These are phyloP conservation scores for Synanthedon tipuliformis DNA, from an alignment of 2,888 invertebrate species.

Conservation along the genomic window DNA sequence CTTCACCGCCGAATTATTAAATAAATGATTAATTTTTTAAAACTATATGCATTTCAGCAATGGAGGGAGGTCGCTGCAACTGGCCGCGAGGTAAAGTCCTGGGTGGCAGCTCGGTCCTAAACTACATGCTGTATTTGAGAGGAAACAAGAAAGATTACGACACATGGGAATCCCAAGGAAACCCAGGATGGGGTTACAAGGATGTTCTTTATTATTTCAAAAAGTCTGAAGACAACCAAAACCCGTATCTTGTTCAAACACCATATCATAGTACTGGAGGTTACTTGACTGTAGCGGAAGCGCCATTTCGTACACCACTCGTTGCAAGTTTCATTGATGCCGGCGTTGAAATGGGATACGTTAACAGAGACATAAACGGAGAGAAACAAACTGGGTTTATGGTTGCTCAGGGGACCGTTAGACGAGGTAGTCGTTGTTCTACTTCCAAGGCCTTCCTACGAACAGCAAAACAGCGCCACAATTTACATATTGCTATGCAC, in stretches of 20 bases:
- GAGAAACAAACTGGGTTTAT: constrained; percentile 89
- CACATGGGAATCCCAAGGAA: constrained; percentile 87
- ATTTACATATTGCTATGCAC: constrained; percentile 86
- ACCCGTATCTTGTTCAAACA: constrained; percentile 83
- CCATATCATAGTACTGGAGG: constrained; percentile 85
- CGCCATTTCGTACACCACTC: constrained; percentile 87
- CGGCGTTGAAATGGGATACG: constrained; percentile 86
- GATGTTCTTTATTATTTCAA: constrained; percentile 87
- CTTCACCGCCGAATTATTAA: too few species aligned
- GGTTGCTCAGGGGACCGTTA: constrained; percentile 85
- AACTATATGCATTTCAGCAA: constrained; percentile 68
- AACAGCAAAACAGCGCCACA: constrained; percentile 82
- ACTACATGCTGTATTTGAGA: constrained; percentile 91
- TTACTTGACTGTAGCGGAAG: constrained; percentile 85
- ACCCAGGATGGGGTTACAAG: constrained; percentile 88
- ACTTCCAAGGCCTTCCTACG: constrained; percentile 89
- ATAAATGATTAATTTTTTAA: too few species aligned
- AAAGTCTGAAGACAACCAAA: constrained; percentile 91
- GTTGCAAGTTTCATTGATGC: constrained; percentile 85
- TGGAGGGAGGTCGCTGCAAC: constrained; percentile 86
- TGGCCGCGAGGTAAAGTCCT: constrained; percentile 94
- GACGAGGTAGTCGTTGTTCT: constrained; percentile 87
- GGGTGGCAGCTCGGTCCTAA: constrained; percentile 89
- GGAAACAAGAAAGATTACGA: constrained; percentile 93
- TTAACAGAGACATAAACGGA: constrained; percentile 88